Base-by-base conservation (phyloP, 2,113 vertebrate species). In the Dascyllus trimaculatus region DNA sequence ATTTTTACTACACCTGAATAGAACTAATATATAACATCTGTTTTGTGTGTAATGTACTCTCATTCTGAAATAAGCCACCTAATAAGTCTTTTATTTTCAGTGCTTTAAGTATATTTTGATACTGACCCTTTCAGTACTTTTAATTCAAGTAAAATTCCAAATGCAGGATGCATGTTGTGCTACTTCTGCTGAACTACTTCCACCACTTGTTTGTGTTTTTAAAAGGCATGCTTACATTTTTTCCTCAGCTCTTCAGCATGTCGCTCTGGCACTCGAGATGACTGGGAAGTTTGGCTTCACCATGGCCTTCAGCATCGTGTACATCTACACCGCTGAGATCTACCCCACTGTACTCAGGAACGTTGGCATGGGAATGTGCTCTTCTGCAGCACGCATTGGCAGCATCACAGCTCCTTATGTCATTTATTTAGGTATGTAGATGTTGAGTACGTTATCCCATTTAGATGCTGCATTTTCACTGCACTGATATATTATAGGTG, bases 261-360 rank as follows among this genome's bases (percentile, higher is more conserved):
- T 98, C 2, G 93, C 97, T 4, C 87, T 96, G 22, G 22, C 91
- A 0, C 85, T 99, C 84, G 97, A 97, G 88, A 97, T 99, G 97
- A 69, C 94, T 1, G 97, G 98, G 32, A 99, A 99, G 71, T 98
- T 99, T 78, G 96, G 97, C 56, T 92, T 98, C 93, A 97, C 98
- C 0, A 92, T 96, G 82, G 95, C 96, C 78, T 98, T 98, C 64
- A 92, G 96, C 22, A 96, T 97, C 52, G 96, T 97, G 73, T 99
- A 98, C 46, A 96, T 97, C 85, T 98, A 98, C 93, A 99, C 97
- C 0, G 96, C 97, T 0, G 98, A 99, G 92, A 93, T 99, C 22
- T 99, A 99, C 74, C 96, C 98, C 38, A 99, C 98, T 0, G 97
- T 97, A 1, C 95, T 99, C 76, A 96, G 98, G 40, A 99, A 98